phyloP scores from a whole-genome alignment of 1,140 invertebrate species.

The Drosophila punjabiensis region DNA sequence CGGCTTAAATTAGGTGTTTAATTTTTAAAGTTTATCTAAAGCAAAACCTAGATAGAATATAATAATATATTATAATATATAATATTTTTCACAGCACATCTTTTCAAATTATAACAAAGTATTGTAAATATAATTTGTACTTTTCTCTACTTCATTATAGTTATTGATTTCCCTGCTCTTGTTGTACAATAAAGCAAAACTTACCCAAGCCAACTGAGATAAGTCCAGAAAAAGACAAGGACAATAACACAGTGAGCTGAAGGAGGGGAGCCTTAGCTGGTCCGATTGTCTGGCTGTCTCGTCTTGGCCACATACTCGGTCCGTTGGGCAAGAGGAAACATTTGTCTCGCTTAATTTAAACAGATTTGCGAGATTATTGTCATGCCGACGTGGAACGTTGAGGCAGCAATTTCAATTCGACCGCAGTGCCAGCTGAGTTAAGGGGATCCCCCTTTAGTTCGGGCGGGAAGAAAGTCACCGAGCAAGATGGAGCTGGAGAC shows the following conservation, averaged over 20 bases:
- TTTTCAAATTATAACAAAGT: no score
- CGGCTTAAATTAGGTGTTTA: background rate
- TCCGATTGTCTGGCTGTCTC: constrained; percentile 45
- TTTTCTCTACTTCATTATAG: background rate
- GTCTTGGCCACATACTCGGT: constrained; percentile 61
- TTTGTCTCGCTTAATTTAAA: constrained; percentile 84
- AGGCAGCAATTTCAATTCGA: constrained; percentile 80
- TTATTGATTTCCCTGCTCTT: constrained; percentile 8
- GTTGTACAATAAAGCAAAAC: constrained; percentile 33
- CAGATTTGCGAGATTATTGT: constrained; percentile 84
- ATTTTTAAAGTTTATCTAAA: background rate
- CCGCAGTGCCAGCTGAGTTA: constrained; percentile 66
- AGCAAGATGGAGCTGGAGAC: constrained; percentile 19
- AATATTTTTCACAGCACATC: no score
- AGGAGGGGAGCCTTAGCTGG: constrained; percentile 26
- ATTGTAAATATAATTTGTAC: background rate
- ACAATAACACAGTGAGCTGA: constrained; percentile 2
- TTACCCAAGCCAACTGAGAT: constrained; percentile 5
- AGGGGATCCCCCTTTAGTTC: constrained; percentile 35
- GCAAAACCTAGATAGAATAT: no score
- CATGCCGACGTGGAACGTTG: constrained; percentile 81
- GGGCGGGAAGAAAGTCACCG: constrained; percentile 44
- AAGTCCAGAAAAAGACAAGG: constrained; percentile 12
- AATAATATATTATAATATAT: no score
- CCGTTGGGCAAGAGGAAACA: constrained; percentile 66